Evolutionary conservation across 2,888 invertebrate species (phyloP).

Genomic region (Hydraecia micacea): DNA sequence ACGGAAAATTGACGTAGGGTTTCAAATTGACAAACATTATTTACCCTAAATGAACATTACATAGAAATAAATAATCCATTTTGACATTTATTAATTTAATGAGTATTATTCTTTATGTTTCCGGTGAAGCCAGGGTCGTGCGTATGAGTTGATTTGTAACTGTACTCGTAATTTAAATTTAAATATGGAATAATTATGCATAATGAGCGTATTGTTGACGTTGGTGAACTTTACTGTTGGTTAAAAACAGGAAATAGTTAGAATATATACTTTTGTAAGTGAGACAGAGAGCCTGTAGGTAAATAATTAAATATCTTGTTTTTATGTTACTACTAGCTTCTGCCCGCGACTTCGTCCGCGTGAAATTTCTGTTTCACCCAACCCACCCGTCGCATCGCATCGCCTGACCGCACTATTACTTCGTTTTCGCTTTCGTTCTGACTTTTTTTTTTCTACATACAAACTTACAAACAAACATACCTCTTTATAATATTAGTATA

Average conservation of each 20-base stretch:
- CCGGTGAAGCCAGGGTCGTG: conserved; percentile 45
- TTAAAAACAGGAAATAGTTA: neutral
- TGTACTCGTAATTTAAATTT: conserved; percentile 32
- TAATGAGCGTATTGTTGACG: conserved; percentile 31
- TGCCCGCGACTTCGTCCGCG: too few species aligned
- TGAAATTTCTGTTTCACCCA: too few species aligned
- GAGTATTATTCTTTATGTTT: conserved; percentile 32
- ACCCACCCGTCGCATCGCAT: too few species aligned
- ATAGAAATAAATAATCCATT: neutral
- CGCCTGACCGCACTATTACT: too few species aligned
- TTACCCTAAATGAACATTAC: neutral
- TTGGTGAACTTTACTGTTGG: neutral
- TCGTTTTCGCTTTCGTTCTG: too few species aligned
- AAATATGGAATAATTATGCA: conserved; percentile 27
- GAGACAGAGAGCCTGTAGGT: neutral
- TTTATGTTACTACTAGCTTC: too few species aligned
- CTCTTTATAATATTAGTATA: too few species aligned
- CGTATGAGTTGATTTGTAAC: conserved; percentile 28
- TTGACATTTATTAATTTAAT: conserved; percentile 57
- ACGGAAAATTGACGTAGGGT: neutral
- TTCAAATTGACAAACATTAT: neutral
- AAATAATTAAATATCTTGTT: too few species aligned
- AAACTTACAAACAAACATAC: too few species aligned
- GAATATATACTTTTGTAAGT: neutral
- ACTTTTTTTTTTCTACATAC: too few species aligned